These are phyloP conservation scores for Gavialis gangeticus DNA, from an alignment of 2,113 vertebrate species.

Conservation along the genomic window DNA sequence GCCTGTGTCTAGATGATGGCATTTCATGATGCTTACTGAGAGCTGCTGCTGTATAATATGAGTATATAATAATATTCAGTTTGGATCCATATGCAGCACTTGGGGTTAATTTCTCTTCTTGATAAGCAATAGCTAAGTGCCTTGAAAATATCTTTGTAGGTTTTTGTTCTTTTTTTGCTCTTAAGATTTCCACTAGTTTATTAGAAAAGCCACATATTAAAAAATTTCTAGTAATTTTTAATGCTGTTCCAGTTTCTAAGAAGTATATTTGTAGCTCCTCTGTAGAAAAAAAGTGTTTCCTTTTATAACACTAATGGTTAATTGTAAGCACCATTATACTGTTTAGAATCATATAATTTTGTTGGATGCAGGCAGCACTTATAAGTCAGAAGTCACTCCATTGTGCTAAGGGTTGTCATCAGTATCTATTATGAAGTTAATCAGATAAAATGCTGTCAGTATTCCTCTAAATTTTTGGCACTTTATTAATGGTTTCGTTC, in stretches of 20 bases:
- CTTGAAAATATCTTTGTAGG: slow-evolving; percentile 74
- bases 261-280: slow-evolving; percentile 75
- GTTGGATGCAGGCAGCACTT: slow-evolving; percentile 74
- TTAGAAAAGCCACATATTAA: slow-evolving; percentile 12
- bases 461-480: slow-evolving; percentile 71
- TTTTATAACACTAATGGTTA: slow-evolving; percentile 78
- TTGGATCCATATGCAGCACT: slow-evolving; percentile 59
- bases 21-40: slow-evolving; percentile 73
- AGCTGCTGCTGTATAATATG: slow-evolving; percentile 63
- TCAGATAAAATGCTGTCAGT: slow-evolving; percentile 73
- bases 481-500: slow-evolving; percentile 69
- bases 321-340: slow-evolving; percentile 78
- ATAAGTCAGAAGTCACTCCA: slow-evolving; percentile 64
- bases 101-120: slow-evolving; percentile 79
- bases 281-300: slow-evolving; percentile 64
- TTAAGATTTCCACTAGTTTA: slow-evolving; percentile 53
- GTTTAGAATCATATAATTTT: slow-evolving; percentile 73
- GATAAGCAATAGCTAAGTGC: slow-evolving; percentile 88
- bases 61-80: slow-evolving; percentile 59
- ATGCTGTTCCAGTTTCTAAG: slow-evolving; percentile 71
- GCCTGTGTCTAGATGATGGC: slow-evolving; percentile 67
- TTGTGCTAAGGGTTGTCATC: slow-evolving; percentile 64
- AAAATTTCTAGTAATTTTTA: slow-evolving; percentile 36
- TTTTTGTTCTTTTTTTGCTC: slow-evolving; percentile 34
- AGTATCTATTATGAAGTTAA: slow-evolving; percentile 55